Base-by-base conservation (phyloP, 2,888 invertebrate genomes). In the Lithosia quadra region DNA sequence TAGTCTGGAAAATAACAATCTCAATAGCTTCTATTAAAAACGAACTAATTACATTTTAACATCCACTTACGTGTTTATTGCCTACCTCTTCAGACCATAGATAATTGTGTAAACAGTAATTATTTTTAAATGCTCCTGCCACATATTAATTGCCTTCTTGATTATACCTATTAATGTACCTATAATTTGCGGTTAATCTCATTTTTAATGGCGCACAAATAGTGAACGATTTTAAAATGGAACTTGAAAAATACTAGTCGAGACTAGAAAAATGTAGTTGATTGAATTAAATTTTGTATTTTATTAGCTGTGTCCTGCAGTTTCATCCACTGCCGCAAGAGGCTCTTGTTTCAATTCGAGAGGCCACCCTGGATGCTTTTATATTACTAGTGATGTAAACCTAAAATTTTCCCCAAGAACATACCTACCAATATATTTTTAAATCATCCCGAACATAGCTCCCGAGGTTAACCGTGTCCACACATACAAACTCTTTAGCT, bases 11-110 rank as follows among this genome's bases (percentile, higher is more conserved):
- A 72, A 71, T 75, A 77, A 71, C 79, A 71, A 77, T 73, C 72
- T 68, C 57, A 66, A 80, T 86, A 81, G 84, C 77, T 80, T 76
- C 84, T 84, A 88, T 89, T 90, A 89, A 86, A 87, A 86, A 84
- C 75, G 84, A 82, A 89, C 88, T 90, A 90, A 92, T 91, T 88
- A 89, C 86, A 84, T 84, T 86, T 90, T 91, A 90, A 90, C 87
- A 79, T 79, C 82, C 85, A 86, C 85, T 87, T 86, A 85, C 67
- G 71, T 65, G 64, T 76, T 75, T 69, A 77, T 79, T 79, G 74
- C 77, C 73, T 79, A 66, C 69, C 69, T 76, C 73, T 75, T 74
- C 71, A 72, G 73, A 69, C 76, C 76, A 64, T 74, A 77, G 70
- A 71, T 67, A 81, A 81, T 76, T 75, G 71, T 78, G 72, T 81